Percentiles rank a stretch among this genome's conserved stretches.
Conservation (phyloP, 2,888 invertebrate species). For the Caenorhabditis sp. region DNA sequence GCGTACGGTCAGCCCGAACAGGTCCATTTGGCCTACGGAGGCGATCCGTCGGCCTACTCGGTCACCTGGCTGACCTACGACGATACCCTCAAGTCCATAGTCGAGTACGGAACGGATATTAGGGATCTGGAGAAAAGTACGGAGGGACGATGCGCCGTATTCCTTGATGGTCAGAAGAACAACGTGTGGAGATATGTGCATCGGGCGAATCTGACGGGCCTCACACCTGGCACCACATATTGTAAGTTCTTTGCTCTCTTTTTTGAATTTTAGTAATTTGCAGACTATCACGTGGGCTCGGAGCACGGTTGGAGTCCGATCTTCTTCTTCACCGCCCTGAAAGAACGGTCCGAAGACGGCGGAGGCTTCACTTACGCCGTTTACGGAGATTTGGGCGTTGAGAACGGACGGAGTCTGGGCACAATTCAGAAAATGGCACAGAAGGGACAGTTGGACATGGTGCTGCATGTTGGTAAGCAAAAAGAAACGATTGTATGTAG, state of each 20-base stretch:
- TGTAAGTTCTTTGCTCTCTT: slow-evolving; percentile 56
- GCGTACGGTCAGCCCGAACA: slow-evolving; percentile 76
- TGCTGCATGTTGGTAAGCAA: slow-evolving; percentile 77
- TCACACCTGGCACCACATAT: slow-evolving; percentile 69
- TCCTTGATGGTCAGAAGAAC: slow-evolving; percentile 67
- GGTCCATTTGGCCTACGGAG: slow-evolving; percentile 74
- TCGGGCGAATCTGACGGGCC: slow-evolving; percentile 62
- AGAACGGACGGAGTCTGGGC: slow-evolving; percentile 89
- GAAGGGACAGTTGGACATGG: slow-evolving; percentile 81
- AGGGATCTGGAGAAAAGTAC: neutral
- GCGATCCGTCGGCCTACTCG: slow-evolving; percentile 62
- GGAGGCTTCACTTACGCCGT: slow-evolving; percentile 63
- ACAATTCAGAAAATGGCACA: slow-evolving; percentile 89
- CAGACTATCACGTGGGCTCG: slow-evolving; percentile 69
- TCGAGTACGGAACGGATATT: slow-evolving; percentile 71
- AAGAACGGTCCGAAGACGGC: slow-evolving; percentile 51
- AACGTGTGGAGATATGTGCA: slow-evolving; percentile 71
- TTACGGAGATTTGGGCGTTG: slow-evolving; percentile 67
- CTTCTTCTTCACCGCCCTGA: slow-evolving; percentile 68
- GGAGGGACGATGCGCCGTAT: slow-evolving; percentile 59
- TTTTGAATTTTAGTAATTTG: neutral
- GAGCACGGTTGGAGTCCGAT: slow-evolving; percentile 69
- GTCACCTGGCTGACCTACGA: slow-evolving; percentile 78
- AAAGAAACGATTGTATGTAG: no score
- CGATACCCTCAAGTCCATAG: slow-evolving; percentile 70